Percentiles rank a stretch among this genome's conserved stretches.
Conservation (phyloP, 2,888 invertebrate species). For the Hololepta plana region DNA sequence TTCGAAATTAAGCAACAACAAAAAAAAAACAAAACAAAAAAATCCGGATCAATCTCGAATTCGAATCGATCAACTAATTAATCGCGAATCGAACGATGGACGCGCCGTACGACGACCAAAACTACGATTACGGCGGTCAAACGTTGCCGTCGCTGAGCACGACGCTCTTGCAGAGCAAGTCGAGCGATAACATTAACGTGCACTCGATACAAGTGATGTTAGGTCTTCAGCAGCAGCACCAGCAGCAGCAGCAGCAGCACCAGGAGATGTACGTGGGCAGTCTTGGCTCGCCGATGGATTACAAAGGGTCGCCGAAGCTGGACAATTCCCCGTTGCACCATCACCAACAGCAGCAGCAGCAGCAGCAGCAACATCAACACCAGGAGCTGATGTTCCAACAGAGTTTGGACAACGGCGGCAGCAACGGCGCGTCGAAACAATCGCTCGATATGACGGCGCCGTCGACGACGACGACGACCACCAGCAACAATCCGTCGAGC, state of each 20-base stretch:
- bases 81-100: conserved; percentile 9
- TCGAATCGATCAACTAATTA: too few relatives aligned
- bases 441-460: not conserved
- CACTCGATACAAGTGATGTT: conserved; percentile 53
- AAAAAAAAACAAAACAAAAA: too few relatives aligned
- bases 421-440: too few relatives aligned
- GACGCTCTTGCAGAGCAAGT: conserved; percentile 15
- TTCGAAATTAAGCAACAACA: too few relatives aligned
- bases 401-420: conserved; percentile 7
- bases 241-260: conserved; percentile 15
- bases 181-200: conserved; percentile 31
- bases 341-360: too few relatives aligned
- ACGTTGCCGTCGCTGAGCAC: conserved; percentile 26
- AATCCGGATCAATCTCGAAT: conserved; percentile 14
- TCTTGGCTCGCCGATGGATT: conserved; percentile 28
- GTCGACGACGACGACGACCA: conserved; percentile 24
- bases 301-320: conserved; percentile 29
- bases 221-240: conserved; percentile 33
- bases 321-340: conserved; percentile 29
- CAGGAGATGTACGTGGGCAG: conserved; percentile 27
- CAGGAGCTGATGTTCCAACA: too few relatives aligned
- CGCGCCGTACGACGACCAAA: conserved; percentile 30
- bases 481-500: conserved; percentile 30
- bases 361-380: not conserved
- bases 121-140: conserved; percentile 55